Evolutionary conservation across 2,888 invertebrate genomes (phyloP), one percentile per base, ranked within the genome.

Genomic region (Cantharis lateralis): DNA sequence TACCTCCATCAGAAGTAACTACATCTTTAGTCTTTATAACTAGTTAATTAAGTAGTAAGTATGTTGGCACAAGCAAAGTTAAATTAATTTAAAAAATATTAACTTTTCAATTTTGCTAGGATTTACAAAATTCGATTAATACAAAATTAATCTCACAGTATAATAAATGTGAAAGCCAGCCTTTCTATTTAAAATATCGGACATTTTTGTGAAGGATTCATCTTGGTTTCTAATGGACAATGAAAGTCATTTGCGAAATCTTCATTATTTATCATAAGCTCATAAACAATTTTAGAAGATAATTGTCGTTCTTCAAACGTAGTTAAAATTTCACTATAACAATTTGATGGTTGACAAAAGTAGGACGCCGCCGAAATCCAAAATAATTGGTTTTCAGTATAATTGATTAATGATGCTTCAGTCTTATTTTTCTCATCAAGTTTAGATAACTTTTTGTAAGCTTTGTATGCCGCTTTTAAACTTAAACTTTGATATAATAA

Each of bases 391-490:
- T 90, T 90, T 0, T 93, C 92, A 0, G 91, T 89, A 83, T 91
- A 94, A 70, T 92, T 89, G 0, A 95, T 88, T 0, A 94, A 95
- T 0, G 95, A 95, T 13, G 96, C 89, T 48, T 89, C 89, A 0
- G 88, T 87, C 82, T 95, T 95, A 0, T 88, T 88, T 7, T 15
- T 24, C 10, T 68, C 16, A 0, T 93, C 91, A 84, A 94, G 91
- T 7, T 91, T 89, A 0, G 90, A 91, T 94, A 94, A 95, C 7
- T 91, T 90, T 69, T 92, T 90, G 86, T 96, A 96, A 0, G 95
- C 96, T 80, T 91, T 90, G 87, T 96, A 97, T 0, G 97, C 95
- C 84, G 95, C 93, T 85, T 96, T 96, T 79, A 96, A 92, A 0
- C 97, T 97, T 10, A 77, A 68, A 48, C 20, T 69, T 64, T 77